A percentile compares a stretch with the other conserved stretches of the same genome.
These are phyloP conservation scores for Micromesistius poutassou DNA, from an alignment of 2,797 vertebrate species.

Conservation along the genomic window DNA sequence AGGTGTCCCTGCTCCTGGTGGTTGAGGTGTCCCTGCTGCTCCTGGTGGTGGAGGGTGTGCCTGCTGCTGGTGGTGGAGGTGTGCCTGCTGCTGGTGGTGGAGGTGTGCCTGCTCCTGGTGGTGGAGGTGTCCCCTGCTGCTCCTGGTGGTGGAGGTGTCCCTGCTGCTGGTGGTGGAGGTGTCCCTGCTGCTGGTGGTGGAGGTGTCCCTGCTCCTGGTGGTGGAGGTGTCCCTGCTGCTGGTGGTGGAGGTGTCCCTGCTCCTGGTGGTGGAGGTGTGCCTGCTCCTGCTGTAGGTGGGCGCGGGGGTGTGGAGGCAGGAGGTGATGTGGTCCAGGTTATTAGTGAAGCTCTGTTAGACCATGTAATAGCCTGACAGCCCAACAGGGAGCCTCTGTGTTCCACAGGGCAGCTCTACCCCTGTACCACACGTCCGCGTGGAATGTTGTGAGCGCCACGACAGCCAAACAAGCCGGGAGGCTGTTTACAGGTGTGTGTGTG, in stretches of 20 bases:
- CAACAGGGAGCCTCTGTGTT: conserved; percentile 74
- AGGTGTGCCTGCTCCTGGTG: no score
- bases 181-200: no score
- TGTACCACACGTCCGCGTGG: conserved; percentile 74
- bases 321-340: conserved; percentile 75
- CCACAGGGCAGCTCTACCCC: conserved; percentile 66
- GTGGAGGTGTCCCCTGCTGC: no score
- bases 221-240: no score
- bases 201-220: conserved; percentile 55
- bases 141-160: no score
- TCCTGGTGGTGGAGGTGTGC: no score
- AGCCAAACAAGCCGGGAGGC: conserved; percentile 54
- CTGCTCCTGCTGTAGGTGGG: conserved; percentile 65
- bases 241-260: conserved; percentile 58
- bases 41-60: no score
- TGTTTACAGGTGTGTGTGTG: conserved; percentile 61
- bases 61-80: no score
- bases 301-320: conserved; percentile 71
- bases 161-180: no score
- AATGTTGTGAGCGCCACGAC: conserved; percentile 59
- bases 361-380: conserved; percentile 78
- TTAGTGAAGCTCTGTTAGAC: conserved; percentile 81
- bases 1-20: no score
- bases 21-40: no score
- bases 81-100: no score